These are phyloP conservation scores for Chaetodon trifascialis DNA, from an alignment of 2,113 vertebrate genomes.

Conservation along the genomic window DNA sequence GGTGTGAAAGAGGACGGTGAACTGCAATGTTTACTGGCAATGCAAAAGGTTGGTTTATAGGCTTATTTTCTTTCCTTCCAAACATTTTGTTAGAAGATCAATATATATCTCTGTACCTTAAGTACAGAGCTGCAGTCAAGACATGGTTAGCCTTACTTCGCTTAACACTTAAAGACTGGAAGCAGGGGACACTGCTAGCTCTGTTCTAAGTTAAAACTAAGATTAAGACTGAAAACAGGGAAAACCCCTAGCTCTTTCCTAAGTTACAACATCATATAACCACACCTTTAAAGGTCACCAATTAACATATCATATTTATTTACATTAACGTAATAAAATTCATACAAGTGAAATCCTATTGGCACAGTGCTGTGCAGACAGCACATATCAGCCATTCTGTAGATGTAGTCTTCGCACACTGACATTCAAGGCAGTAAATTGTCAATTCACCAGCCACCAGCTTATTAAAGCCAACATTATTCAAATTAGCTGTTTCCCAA, in stretches of 20 bases:
- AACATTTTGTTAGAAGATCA: not conserved
- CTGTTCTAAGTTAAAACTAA: not conserved
- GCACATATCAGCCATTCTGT: constrained; percentile 1
- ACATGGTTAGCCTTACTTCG: not conserved
- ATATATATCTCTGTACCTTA: not conserved
- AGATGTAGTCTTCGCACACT: constrained; percentile 11
- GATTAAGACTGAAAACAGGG: no score
- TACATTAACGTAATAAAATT: no score
- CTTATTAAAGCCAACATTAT: not conserved
- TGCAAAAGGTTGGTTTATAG: not conserved
- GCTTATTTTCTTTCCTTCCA: not conserved
- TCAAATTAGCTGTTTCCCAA: not conserved
- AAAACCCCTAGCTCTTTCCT: no score
- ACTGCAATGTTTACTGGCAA: not conserved
- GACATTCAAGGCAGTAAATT: constrained; percentile 21
- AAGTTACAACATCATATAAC: not conserved
- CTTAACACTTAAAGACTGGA: not conserved
- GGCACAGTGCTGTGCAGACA: not conserved
- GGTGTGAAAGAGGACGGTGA: no score
- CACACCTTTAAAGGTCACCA: no score
- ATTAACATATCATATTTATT: no score
- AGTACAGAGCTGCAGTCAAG: not conserved
- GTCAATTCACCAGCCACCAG: constrained; percentile 15
- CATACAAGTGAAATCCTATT: not conserved
- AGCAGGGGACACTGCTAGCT: not conserved